A percentile compares a stretch with the other conserved stretches of the same genome.
Conservation (phyloP, 2,888 invertebrate genomes). For the Rosalia funebris region DNA sequence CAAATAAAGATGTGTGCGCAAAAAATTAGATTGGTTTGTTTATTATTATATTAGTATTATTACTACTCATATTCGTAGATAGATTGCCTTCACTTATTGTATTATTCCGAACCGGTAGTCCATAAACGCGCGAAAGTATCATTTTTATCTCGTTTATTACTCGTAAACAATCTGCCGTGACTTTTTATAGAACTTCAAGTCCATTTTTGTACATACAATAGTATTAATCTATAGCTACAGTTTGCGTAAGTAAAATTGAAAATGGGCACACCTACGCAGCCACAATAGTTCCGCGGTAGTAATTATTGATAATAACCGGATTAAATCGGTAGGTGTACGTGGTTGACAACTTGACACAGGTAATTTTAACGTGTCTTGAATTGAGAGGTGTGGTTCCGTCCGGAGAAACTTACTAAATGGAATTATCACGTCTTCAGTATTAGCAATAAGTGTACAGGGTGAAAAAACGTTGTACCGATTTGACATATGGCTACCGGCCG, state of each 20-base stretch:
- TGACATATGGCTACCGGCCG: no score
- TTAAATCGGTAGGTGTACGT: constrained; percentile 30
- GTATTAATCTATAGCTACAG: no score
- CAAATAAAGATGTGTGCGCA: not conserved
- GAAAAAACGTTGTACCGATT: not conserved
- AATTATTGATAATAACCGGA: constrained; percentile 30
- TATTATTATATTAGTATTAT: not conserved
- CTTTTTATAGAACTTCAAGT: no score
- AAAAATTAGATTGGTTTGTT: not conserved
- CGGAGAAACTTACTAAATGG: constrained; percentile 23
- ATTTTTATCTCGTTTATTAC: not conserved
- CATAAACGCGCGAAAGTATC: not conserved
- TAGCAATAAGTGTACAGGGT: not conserved
- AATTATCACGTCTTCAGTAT: constrained; percentile 8
- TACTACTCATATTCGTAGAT: not conserved
- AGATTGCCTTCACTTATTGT: no score
- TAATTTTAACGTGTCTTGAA: constrained; percentile 30
- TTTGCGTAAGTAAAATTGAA: no score
- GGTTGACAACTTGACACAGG: constrained; percentile 31
- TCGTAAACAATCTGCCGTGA: not conserved
- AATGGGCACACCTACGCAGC: not conserved
- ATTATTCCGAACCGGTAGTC: not conserved
- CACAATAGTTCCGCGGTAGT: constrained; percentile 2
- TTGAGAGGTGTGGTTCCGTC: constrained; percentile 31
- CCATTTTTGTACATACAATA: no score